Conservation (phyloP, 2,888 invertebrate genomes). For the Pachydiplax longipennis region DNA sequence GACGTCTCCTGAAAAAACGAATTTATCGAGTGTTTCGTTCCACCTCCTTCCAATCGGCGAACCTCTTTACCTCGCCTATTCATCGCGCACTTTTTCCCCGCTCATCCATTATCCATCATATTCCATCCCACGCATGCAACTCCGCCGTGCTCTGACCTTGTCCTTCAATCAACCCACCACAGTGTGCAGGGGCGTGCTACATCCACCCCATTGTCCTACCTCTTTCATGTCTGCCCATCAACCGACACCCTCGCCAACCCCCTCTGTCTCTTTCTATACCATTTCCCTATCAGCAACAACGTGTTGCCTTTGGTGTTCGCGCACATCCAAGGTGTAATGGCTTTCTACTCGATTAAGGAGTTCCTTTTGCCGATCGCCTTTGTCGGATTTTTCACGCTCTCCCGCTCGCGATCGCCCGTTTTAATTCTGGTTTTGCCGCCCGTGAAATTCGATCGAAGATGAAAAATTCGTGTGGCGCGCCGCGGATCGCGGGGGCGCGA, state of each 20-base stretch:
- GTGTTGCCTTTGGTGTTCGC: neutral
- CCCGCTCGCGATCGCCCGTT: neutral
- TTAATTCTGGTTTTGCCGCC: neutral
- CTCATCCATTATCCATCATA: neutral
- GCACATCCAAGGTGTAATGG: neutral
- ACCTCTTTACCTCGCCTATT: neutral
- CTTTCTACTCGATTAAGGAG: neutral
- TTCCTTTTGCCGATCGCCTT: neutral
- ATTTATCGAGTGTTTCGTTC: neutral
- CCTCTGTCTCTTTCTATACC: neutral
- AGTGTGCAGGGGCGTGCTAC: neutral
- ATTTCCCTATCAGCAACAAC: neutral
- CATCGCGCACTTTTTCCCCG: neutral
- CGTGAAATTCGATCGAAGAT: neutral
- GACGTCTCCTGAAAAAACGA: too few species aligned
- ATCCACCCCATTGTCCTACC: neutral
- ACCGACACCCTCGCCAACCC: neutral
- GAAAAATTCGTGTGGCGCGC: neutral
- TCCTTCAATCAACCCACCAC: neutral
- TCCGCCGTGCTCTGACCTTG: neutral
- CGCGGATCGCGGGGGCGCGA: too few species aligned
- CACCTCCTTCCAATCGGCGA: neutral
- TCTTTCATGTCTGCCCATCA: neutral
- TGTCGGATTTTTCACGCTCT: neutral
- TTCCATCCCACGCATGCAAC: neutral